Evolutionary conservation across 2,797 vertebrate genomes (phyloP), one percentile per base, ranked within the genome.

Genomic region (Crenuchus spilurus): DNA sequence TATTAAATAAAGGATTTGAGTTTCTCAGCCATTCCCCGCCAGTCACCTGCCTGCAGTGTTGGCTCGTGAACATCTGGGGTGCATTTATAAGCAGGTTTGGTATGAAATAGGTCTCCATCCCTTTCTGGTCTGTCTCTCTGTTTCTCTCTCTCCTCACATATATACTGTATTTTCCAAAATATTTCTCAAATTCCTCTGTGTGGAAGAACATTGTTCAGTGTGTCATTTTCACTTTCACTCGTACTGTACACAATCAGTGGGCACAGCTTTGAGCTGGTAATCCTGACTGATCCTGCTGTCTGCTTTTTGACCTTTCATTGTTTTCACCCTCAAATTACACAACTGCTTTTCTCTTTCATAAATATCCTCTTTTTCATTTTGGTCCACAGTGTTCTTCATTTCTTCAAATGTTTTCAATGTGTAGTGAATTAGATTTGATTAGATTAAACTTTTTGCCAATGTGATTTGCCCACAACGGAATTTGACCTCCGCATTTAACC

Each of bases 11-110:
- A 41, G n/a, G n/a, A n/a, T n/a, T n/a, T 6, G 18, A 20, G 6
- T 44, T 26, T 9, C 24, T 30, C 51, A 62, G 3, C 28, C 22
- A 31, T 63, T 42, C 16, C 33, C 14, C 37, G n/a, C 51, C 62
- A 68, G n/a, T 52, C 11, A 55, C 46, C 55, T 57, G 51, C 35
- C 20, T 28, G 28, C 41, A 37, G 64, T 30, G n/a, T 28, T 54
- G 24, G 20, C 4, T 35, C 68, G 24, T 42, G 41, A 70, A 13
- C 54, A 33, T 48, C 41, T 48, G 68, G 68, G 24, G 30, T 48
- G 31, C 55, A 71, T 42, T 55, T 55, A 42, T 18, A 71, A 28
- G 44, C 39, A 61, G 18, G 69, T 49, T 39, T 48, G 31, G n/a
- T 61, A 37, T 35, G 69, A 61, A 71, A 57, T 57, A 18, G 6